Percentiles rank a stretch among this genome's conserved stretches.
These are phyloP conservation scores for Buteo buteo DNA, from an alignment of 2,113 vertebrate genomes.

Conservation along the genomic window DNA sequence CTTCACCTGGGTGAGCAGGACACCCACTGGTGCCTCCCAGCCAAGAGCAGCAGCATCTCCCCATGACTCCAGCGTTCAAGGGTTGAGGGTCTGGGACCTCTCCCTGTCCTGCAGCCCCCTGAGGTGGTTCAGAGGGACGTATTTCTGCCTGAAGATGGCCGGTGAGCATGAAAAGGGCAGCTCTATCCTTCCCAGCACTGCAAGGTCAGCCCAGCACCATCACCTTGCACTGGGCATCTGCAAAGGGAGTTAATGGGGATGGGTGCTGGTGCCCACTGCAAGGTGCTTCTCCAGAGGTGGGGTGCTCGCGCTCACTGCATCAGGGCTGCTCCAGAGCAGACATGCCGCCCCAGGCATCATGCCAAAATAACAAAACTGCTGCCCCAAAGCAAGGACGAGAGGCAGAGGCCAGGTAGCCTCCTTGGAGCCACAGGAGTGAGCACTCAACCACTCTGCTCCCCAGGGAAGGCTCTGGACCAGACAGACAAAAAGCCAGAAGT, in stretches of 20 bases:
- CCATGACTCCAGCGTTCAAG: neutral
- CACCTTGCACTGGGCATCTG: neutral
- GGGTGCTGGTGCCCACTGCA: neutral
- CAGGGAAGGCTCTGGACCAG: neutral
- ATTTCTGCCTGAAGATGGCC: neutral
- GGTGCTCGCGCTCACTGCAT: rapidly evolving
- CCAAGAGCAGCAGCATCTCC: neutral
- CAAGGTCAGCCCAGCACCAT: neutral
- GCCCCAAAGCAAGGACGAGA: neutral
- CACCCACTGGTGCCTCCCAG: neutral
- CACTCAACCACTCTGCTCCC: neutral
- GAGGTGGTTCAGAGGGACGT: rapidly evolving
- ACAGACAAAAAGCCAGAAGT: too few species aligned
- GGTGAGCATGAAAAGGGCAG: neutral
- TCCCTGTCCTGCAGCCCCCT: neutral
- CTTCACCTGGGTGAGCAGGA: neutral
- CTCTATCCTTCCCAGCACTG: neutral
- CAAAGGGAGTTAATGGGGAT: too few species aligned
- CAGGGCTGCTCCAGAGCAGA: neutral
- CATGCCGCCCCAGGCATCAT: rapidly evolving
- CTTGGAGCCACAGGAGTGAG: neutral
- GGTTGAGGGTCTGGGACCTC: neutral
- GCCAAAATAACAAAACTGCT: neutral
- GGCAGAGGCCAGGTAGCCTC: neutral
- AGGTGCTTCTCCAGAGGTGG: neutral